These are phyloP conservation scores for Mellivora capensis DNA, from an alignment of 2,113 vertebrate genomes.

Conservation along the genomic window DNA sequence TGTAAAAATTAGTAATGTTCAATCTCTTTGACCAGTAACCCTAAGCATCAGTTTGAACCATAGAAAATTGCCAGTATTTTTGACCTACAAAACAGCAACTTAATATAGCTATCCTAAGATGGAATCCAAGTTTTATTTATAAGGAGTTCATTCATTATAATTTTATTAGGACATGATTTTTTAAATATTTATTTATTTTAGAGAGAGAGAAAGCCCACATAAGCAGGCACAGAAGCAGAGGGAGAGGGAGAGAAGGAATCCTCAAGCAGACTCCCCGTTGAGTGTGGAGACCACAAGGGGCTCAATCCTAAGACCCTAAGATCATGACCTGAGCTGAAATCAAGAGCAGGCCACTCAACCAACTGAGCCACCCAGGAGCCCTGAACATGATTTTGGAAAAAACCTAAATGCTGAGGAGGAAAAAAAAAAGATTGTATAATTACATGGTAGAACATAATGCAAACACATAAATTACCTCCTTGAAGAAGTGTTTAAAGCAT, in stretches of 20 bases:
- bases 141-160: not conserved
- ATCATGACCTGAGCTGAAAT: not conserved
- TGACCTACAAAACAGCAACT: not conserved
- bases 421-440: not conserved
- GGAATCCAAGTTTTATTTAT: not conserved
- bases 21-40: not conserved
- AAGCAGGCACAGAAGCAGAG: not conserved
- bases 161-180: constrained; percentile 3
- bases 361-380: not conserved
- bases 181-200: not conserved
- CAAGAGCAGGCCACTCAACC: not conserved
- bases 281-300: not conserved
- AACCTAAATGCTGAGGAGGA: not conserved
- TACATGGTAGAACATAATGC: not conserved
- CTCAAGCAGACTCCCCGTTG: not conserved
- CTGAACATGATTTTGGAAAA: not conserved
- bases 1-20: not conserved
- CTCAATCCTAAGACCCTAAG: not conserved
- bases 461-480: not conserved
- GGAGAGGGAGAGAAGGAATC: not conserved
- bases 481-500: not conserved
- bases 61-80: not conserved
- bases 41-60: constrained; percentile 13
- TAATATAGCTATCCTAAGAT: not conserved
- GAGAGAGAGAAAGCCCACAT: not conserved